phyloP scores from a whole-genome alignment of 1,140 invertebrate species.

The Acromyrmex charruanus region DNA sequence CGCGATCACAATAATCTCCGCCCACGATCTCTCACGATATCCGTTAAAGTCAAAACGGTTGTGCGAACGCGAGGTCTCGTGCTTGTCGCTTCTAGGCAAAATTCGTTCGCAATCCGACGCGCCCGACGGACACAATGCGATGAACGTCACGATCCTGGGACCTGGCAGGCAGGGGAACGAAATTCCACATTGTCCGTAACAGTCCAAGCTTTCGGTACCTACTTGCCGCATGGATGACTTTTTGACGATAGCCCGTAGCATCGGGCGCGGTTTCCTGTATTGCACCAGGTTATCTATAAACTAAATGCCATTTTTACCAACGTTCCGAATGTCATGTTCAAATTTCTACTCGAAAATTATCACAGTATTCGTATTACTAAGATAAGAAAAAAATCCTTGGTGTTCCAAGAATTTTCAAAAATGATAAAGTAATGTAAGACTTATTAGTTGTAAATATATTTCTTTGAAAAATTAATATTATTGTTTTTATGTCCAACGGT shows the following conservation, averaged over 20 bases:
- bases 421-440: background rate
- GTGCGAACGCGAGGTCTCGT: constrained; percentile 42
- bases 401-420: background rate
- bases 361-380: background rate
- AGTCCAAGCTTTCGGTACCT: constrained; percentile 43
- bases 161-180: constrained; percentile 9
- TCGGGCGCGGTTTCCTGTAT: constrained; percentile 51
- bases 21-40: constrained; percentile 60
- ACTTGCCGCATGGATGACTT: constrained; percentile 49
- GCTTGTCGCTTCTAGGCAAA: constrained; percentile 51
- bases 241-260: constrained; percentile 57
- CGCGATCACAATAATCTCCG: constrained; percentile 60
- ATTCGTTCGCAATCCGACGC: constrained; percentile 35
- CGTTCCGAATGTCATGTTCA: background rate
- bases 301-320: background rate
- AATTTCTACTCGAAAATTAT: background rate
- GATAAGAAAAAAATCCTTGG: background rate
- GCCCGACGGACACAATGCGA: constrained; percentile 48
- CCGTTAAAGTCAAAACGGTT: constrained; percentile 53
- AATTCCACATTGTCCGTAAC: constrained; percentile 45
- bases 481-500: background rate
- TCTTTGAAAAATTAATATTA: background rate
- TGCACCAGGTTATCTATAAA: constrained; percentile 16
- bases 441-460: background rate
- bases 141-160: constrained; percentile 45